Evolutionary conservation across 2,113 vertebrate species (phyloP).

Genomic region (Spheniscus mendiculus): DNA sequence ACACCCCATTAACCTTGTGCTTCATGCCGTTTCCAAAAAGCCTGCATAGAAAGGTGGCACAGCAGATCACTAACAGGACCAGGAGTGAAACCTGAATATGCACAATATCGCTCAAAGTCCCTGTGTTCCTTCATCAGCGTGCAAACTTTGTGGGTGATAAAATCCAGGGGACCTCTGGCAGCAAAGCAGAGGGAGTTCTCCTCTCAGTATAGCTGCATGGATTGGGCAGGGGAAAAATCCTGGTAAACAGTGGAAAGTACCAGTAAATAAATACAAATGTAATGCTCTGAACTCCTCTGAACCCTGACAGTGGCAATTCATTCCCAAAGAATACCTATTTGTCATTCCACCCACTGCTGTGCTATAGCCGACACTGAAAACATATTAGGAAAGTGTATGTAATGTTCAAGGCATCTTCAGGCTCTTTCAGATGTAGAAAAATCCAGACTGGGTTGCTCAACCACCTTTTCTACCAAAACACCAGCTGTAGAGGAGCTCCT

Average conservation of each 20-base stretch:
- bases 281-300: slow-evolving; percentile 44
- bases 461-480: slow-evolving; percentile 68
- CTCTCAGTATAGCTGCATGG: background rate
- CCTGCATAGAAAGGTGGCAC: background rate
- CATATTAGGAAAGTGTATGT: slow-evolving; percentile 68
- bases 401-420: slow-evolving; percentile 62
- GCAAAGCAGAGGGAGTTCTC: background rate
- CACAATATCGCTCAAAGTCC: background rate
- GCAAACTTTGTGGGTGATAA: background rate
- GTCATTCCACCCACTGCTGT: slow-evolving; percentile 64
- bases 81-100: background rate
- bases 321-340: slow-evolving; percentile 54
- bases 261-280: slow-evolving; percentile 27
- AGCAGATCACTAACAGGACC: background rate
- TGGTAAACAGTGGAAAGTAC: slow-evolving; percentile 9
- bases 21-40: background rate
- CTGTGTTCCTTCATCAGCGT: background rate
- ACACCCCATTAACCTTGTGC: background rate
- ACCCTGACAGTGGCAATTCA: slow-evolving; percentile 2
- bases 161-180: background rate
- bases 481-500: slow-evolving; percentile 63
- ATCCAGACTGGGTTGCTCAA: slow-evolving; percentile 66
- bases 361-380: slow-evolving; percentile 53
- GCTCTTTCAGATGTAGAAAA: slow-evolving; percentile 59
- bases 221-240: background rate